phyloP scores from a whole-genome alignment of 2,888 invertebrate genomes.

The Tricholauxania praeusta region DNA sequence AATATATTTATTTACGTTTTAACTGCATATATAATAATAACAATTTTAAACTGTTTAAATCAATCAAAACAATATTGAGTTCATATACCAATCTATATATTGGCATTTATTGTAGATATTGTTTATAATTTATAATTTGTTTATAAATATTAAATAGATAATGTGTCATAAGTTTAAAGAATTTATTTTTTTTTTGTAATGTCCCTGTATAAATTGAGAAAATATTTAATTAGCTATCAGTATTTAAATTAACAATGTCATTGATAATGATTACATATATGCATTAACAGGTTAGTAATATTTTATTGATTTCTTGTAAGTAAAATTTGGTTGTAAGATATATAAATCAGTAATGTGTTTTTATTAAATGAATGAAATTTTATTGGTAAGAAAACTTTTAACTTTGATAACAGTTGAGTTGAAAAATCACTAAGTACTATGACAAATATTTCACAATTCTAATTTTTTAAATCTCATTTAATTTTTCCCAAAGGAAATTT shows the following conservation, averaged over 20 bases:
- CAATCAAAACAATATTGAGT: slow-evolving; percentile 14
- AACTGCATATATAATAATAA: slow-evolving; percentile 8
- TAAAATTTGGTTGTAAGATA: too few relatives aligned
- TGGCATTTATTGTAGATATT: slow-evolving; percentile 1
- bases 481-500: too few relatives aligned
- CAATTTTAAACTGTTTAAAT: background rate
- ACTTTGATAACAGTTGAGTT: too few relatives aligned
- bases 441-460: too few relatives aligned
- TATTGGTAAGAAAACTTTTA: too few relatives aligned
- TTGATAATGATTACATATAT: background rate
- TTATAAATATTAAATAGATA: slow-evolving; percentile 1
- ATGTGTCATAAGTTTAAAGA: slow-evolving; percentile 17
- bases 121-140: background rate
- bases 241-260: slow-evolving; percentile 2
- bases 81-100: background rate
- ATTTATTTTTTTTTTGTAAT: background rate
- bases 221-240: slow-evolving; percentile 2
- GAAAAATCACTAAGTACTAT: too few relatives aligned
- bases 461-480: too few relatives aligned
- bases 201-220: background rate
- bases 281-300: too few relatives aligned
- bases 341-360: too few relatives aligned
- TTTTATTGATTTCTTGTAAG: too few relatives aligned
- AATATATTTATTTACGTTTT: slow-evolving; percentile 21
- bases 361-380: too few relatives aligned